A percentile compares a stretch with the other conserved stretches of the same genome.
phyloP scores from a whole-genome alignment of 2,113 vertebrate species.

The Etia nguti region DNA sequence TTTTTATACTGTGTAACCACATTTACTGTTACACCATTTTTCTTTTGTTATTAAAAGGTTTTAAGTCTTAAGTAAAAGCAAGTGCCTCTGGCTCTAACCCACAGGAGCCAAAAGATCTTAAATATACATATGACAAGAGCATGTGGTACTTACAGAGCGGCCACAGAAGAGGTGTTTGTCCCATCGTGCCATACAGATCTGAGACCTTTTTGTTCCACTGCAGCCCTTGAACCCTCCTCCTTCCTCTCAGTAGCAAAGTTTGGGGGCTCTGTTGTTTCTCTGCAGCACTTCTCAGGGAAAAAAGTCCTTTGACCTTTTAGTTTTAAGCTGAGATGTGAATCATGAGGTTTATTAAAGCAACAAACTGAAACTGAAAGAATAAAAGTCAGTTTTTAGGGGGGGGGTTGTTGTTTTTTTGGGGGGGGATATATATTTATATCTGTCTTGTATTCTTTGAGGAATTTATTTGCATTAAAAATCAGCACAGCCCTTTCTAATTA shows the following conservation, averaged over 20 bases:
- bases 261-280: background rate
- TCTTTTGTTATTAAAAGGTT: background rate
- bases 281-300: background rate
- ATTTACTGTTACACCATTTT: rapidly evolving
- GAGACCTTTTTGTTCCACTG: background rate
- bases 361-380: rapidly evolving
- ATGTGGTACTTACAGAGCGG: rapidly evolving
- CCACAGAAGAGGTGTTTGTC: background rate
- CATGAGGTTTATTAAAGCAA: background rate
- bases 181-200: background rate
- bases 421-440: no score
- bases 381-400: background rate
- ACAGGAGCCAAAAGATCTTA: background rate
- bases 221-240: background rate
- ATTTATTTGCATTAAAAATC: background rate
- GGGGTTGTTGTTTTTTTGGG: background rate
- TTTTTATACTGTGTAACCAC: rapidly evolving
- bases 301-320: no score
- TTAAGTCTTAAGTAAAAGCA: rapidly evolving
- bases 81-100: rapidly evolving
- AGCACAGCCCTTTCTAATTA: background rate
- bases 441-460: background rate
- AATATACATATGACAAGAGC: rapidly evolving
- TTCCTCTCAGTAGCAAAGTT: background rate
- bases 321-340: rapidly evolving